Conservation (phyloP, 2,888 invertebrate species). For the Tachystola acroxantha region DNA sequence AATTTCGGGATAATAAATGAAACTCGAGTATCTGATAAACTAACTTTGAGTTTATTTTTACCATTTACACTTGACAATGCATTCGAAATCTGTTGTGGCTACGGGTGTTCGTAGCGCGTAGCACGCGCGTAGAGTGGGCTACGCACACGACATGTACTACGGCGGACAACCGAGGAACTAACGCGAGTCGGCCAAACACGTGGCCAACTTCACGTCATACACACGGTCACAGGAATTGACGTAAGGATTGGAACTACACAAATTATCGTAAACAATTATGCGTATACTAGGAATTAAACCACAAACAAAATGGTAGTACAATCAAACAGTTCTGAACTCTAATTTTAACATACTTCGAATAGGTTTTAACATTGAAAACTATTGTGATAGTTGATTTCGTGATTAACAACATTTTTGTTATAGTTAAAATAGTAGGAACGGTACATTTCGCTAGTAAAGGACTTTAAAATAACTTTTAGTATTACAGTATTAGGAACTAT, state of each 20-base stretch:
- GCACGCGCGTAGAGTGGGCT: conserved; percentile 58
- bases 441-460: conserved; percentile 76
- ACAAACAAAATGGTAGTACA: background rate
- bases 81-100: conserved; percentile 77
- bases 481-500: conserved; percentile 78
- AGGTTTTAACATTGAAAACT: background rate
- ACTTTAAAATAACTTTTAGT: conserved; percentile 74
- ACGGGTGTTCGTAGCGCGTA: conserved; percentile 65
- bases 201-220: conserved; percentile 21
- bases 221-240: conserved; percentile 13
- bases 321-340: background rate
- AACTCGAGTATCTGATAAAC: conserved; percentile 76
- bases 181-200: conserved; percentile 37
- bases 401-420: conserved; percentile 54
- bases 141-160: conserved; percentile 50
- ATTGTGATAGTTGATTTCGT: conserved; percentile 19
- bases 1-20: conserved; percentile 37
- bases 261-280: conserved; percentile 10
- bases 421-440: conserved; percentile 75
- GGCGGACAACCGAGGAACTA: conserved; percentile 32
- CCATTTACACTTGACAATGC: conserved; percentile 80
- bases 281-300: background rate
- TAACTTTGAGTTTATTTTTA: conserved; percentile 80
- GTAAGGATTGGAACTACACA: conserved; percentile 8
- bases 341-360: background rate